A percentile compares a stretch with the other conserved stretches of the same genome.
These are phyloP conservation scores for Macropis europaea DNA, from an alignment of 2,888 invertebrate species.

Conservation along the genomic window DNA sequence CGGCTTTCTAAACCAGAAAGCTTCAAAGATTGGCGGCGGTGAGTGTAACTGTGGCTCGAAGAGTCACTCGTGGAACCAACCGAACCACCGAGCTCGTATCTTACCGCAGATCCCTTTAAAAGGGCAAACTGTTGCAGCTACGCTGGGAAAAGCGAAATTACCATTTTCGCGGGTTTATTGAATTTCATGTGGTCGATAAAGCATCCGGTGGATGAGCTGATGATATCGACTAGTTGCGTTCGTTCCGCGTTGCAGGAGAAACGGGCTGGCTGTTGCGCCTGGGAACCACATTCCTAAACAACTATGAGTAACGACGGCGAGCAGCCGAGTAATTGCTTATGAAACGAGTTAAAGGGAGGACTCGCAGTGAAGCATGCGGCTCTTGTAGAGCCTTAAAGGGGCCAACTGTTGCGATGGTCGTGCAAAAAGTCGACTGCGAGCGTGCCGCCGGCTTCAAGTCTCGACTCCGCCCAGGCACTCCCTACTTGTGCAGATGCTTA, in stretches of 20 bases:
- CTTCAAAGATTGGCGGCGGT: slow-evolving; percentile 33
- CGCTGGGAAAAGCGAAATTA: background rate
- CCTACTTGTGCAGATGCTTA: slow-evolving; percentile 52
- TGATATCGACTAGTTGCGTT: background rate
- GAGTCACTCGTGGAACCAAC: slow-evolving; percentile 16
- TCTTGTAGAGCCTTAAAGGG: slow-evolving; percentile 69
- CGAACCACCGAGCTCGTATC: slow-evolving; percentile 8
- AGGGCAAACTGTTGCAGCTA: slow-evolving; percentile 40
- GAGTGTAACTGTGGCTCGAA: slow-evolving; percentile 13
- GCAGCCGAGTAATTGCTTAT: slow-evolving; percentile 69
- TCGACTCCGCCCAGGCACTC: slow-evolving; percentile 54
- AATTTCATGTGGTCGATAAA: slow-evolving; percentile 7
- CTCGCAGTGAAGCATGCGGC: slow-evolving; percentile 53
- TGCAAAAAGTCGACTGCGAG: slow-evolving; percentile 70
- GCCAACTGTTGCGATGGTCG: slow-evolving; percentile 76
- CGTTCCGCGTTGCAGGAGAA: background rate
- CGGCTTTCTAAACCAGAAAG: slow-evolving; percentile 28
- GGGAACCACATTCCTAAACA: background rate
- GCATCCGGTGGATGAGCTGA: background rate
- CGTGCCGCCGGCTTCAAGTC: slow-evolving; percentile 57
- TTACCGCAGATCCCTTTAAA: slow-evolving; percentile 13
- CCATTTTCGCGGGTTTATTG: slow-evolving; percentile 12
- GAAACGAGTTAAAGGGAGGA: slow-evolving; percentile 68
- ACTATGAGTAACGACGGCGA: slow-evolving; percentile 35
- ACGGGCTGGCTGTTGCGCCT: slow-evolving; percentile 6